Evolutionary conservation across 1,140 invertebrate species (phyloP).

Genomic region (Macrosteles quadrilineatus): DNA sequence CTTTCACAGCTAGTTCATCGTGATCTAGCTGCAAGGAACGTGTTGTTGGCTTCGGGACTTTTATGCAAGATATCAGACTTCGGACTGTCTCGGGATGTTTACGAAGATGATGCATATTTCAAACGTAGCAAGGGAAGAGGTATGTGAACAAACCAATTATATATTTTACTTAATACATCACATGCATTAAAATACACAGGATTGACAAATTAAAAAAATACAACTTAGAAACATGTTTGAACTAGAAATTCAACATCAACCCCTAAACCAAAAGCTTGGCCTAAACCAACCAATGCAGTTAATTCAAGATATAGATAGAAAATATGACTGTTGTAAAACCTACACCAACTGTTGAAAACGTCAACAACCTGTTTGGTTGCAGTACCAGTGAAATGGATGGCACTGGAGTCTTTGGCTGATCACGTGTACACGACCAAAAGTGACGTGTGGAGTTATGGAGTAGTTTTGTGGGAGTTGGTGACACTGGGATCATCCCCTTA

Average conservation of each 20-base stretch:
- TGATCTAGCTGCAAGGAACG: conserved; percentile 81
- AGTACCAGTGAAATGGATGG: conserved; percentile 89
- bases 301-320: too few relatives aligned
- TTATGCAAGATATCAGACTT: conserved; percentile 88
- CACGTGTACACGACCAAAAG: conserved; percentile 88
- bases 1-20: conserved; percentile 72
- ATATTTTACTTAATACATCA: too few relatives aligned
- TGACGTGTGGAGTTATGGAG: conserved; percentile 89
- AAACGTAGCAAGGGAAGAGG: conserved; percentile 75
- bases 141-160: too few relatives aligned
- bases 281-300: too few relatives aligned
- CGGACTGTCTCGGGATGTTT: conserved; percentile 79
- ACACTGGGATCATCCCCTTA: conserved; percentile 80
- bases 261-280: too few relatives aligned
- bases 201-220: too few relatives aligned
- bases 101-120: conserved; percentile 80
- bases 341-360: too few relatives aligned
- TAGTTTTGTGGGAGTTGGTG: conserved; percentile 87
- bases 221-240: too few relatives aligned
- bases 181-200: too few relatives aligned
- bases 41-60: conserved; percentile 70
- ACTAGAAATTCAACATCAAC: too few relatives aligned
- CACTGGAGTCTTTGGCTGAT: conserved; percentile 81
- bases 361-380: conserved; percentile 23
- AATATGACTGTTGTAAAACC: too few relatives aligned